Evolutionary conservation across 2,888 invertebrate genomes (phyloP).

Genomic region (Lasioglossum morio): DNA sequence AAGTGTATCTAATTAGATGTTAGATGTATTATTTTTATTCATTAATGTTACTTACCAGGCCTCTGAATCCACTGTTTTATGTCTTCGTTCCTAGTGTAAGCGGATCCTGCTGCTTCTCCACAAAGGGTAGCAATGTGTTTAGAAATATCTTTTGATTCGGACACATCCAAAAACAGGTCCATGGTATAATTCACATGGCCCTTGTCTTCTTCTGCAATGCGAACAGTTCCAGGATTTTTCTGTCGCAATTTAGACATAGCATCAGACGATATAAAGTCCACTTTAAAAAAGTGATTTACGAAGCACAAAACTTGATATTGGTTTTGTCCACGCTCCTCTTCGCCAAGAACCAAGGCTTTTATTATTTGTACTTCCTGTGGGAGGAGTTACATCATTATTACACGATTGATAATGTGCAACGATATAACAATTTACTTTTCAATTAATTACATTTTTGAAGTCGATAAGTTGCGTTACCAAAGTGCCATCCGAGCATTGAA

Average conservation of each 20-base stretch:
- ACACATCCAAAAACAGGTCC: constrained; percentile 92
- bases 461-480: constrained; percentile 96
- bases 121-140: constrained; percentile 92
- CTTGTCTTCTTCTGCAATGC: constrained; percentile 95
- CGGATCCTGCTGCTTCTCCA: constrained; percentile 90
- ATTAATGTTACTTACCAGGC: constrained; percentile 87
- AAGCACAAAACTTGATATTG: constrained; percentile 97
- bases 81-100: constrained; percentile 92
- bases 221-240: constrained; percentile 93
- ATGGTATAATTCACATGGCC: constrained; percentile 93
- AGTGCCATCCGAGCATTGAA: constrained; percentile 96
- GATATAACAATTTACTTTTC: neutral
- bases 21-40: neutral
- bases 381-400: constrained; percentile 24
- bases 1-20: neutral
- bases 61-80: constrained; percentile 91
- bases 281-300: constrained; percentile 94
- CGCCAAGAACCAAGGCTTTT: constrained; percentile 94
- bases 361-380: constrained; percentile 96
- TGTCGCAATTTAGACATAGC: constrained; percentile 98
- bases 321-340: constrained; percentile 96
- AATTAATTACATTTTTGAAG: constrained; percentile 93
- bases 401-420: neutral
- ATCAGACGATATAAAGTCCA: constrained; percentile 97
- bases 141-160: constrained; percentile 89